Evolutionary conservation across 2,888 invertebrate genomes (phyloP).

Genomic region (Dryobotodes eremita): DNA sequence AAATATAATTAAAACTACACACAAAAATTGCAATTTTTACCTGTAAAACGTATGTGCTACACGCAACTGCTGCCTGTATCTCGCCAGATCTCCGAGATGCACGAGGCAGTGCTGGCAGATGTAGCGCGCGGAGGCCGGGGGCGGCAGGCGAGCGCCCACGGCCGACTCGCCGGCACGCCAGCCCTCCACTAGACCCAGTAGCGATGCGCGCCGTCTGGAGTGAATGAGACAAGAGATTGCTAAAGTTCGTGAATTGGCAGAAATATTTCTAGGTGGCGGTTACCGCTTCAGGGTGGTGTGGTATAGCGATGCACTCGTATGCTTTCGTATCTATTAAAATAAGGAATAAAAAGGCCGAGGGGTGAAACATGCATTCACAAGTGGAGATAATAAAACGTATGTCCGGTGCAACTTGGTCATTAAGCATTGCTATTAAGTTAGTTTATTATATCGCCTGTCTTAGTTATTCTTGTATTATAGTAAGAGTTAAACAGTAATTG

Average conservation of each 20-base stretch:
- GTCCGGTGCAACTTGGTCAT: background rate
- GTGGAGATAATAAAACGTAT: background rate
- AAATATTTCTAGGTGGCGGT: background rate
- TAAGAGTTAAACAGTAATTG: background rate
- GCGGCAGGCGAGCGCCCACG: slow-evolving; percentile 83
- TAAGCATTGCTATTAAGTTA: background rate
- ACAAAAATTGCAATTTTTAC: slow-evolving; percentile 72
- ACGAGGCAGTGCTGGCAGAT: slow-evolving; percentile 97
- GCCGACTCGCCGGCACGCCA: slow-evolving; percentile 81
- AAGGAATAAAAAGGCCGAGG: background rate
- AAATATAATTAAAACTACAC: background rate
- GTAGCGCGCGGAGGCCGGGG: slow-evolving; percentile 94
- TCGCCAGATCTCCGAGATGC: slow-evolving; percentile 96
- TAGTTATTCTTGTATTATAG: background rate
- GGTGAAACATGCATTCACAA: background rate
- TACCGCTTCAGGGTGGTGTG: background rate
- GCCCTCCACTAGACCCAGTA: slow-evolving; percentile 85
- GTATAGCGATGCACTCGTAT: background rate
- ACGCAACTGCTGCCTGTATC: slow-evolving; percentile 95
- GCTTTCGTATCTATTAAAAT: background rate
- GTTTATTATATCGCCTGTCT: background rate
- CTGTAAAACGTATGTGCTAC: slow-evolving; percentile 96
- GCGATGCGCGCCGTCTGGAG: slow-evolving; percentile 84
- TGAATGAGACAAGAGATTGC: background rate
- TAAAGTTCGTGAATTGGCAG: background rate